Percentiles rank a stretch among this genome's conserved stretches.
These are phyloP conservation scores for Andrena flavipes DNA, from an alignment of 2,888 invertebrate genomes.

Conservation along the genomic window DNA sequence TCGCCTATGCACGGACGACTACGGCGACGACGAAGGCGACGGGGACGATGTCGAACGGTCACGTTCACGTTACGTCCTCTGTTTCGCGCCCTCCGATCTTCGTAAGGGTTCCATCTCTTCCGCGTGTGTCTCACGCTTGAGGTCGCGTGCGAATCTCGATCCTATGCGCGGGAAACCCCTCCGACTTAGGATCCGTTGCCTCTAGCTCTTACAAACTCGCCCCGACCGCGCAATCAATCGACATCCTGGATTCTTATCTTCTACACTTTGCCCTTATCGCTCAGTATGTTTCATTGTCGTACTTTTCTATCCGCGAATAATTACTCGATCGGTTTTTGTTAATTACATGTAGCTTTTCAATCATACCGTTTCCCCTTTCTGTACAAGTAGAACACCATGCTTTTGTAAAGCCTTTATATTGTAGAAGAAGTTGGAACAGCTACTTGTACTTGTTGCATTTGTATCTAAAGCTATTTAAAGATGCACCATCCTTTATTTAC, in stretches of 20 bases:
- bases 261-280: constrained; percentile 16
- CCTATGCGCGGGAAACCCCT: constrained; percentile 55
- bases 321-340: neutral
- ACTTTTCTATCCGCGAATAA: constrained; percentile 2
- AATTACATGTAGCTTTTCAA: neutral
- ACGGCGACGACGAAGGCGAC: constrained; percentile 10
- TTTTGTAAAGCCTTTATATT: neutral
- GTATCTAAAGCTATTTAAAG: no score
- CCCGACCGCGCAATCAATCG: constrained; percentile 5
- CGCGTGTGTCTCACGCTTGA: constrained; percentile 25
- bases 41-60: constrained; percentile 7
- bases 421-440: no score
- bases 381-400: neutral
- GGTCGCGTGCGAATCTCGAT: constrained; percentile 23
- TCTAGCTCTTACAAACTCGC: constrained; percentile 1
- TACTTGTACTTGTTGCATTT: no score
- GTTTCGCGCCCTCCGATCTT: constrained; percentile 14
- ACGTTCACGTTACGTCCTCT: constrained; percentile 6
- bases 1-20: constrained; percentile 14
- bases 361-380: neutral
- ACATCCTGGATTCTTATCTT: constrained; percentile 11
- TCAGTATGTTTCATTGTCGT: constrained; percentile 20
- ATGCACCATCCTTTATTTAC: no score
- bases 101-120: constrained; percentile 11
- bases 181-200: neutral